Evolutionary conservation across 2,113 vertebrate species (phyloP).

Genomic region (Pseudopodoces humilis): DNA sequence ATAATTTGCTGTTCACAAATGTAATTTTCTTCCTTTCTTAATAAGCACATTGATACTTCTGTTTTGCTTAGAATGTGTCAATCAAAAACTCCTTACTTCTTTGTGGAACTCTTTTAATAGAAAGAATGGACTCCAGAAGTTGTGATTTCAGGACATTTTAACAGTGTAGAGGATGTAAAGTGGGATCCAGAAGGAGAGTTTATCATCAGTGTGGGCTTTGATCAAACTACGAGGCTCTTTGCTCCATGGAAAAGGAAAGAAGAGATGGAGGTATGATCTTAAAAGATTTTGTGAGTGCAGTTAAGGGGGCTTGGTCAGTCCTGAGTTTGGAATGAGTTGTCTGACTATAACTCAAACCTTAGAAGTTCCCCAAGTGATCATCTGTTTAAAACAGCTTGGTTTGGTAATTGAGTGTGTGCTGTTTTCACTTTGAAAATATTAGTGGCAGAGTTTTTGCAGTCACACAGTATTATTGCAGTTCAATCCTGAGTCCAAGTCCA

Average conservation of each 20-base stretch:
- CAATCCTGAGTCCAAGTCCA: background rate
- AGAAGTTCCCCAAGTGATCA: background rate
- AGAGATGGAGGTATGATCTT: conserved; percentile 73
- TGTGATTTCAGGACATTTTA: conserved; percentile 93
- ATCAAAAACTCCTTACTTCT: background rate
- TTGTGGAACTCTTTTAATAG: conserved; percentile 64
- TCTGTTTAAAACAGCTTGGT: background rate
- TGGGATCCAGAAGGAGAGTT: conserved; percentile 98
- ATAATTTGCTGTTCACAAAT: background rate
- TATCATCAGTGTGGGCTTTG: conserved; percentile 89
- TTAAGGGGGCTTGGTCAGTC: background rate
- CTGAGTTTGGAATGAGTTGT: background rate
- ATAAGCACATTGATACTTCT: background rate
- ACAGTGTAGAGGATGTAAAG: conserved; percentile 86
- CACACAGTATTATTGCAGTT: background rate
- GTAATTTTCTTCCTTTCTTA: background rate
- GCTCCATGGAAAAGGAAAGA: conserved; percentile 87
- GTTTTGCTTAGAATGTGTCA: background rate
- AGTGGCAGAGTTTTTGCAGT: background rate
- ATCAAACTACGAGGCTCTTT: conserved; percentile 94
- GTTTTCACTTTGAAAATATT: background rate
- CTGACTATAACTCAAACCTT: background rate
- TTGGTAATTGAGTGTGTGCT: background rate
- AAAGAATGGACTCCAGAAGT: conserved; percentile 87
- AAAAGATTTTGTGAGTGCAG: background rate